Base-by-base conservation (phyloP, 2,888 invertebrate species). In the Dasysyrphus tricinctus region DNA sequence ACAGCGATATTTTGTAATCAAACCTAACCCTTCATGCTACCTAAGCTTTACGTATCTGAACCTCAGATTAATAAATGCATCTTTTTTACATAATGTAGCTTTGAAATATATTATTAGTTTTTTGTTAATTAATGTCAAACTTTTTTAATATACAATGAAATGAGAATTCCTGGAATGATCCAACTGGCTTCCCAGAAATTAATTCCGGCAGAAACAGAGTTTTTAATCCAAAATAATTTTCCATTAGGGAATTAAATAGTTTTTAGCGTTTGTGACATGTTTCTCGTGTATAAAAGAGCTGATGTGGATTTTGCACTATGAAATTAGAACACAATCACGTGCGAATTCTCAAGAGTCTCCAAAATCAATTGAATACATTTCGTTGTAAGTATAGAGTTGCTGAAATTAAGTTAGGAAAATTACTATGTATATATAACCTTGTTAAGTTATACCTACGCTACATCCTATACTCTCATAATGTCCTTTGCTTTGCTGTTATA, bases 341-440 rank as follows among this genome's bases (percentile, higher is more conserved):
- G 5, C 39, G 0, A 69, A 47, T 39, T 39, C 69, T 51, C 51
- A 69, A 54, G 69, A 54, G 69, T 69, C 54, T 54, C 24, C 19
- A 29, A 54, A 34, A 54, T 54, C 37, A 54, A 54, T 69, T 37
- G 11, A 54, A 54, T 54, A 24, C 24, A 39, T 24, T 69, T 39
- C 11, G 39, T 51, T n/a, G 0, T 12, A 32, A 39, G 37, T 14
- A n/a, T n/a, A 12, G 12, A 14, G 34, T 34, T 47, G 65, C 34
- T 63, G 1, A 69, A 69, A 51, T 69, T 69, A 39, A 69, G 69
- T 54, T 34, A 24, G 54, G 54, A 54, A 69, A 54, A 51, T 51
- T 69, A 54, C 24, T 37, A 39, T 24, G 3, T 24, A 3, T 24
- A 24, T 19, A 9, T 54, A 69, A 69, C 37, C 34, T 37, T 51